Base-by-base conservation (phyloP, 1,140 invertebrate species). In the Zophobas morio region DNA sequence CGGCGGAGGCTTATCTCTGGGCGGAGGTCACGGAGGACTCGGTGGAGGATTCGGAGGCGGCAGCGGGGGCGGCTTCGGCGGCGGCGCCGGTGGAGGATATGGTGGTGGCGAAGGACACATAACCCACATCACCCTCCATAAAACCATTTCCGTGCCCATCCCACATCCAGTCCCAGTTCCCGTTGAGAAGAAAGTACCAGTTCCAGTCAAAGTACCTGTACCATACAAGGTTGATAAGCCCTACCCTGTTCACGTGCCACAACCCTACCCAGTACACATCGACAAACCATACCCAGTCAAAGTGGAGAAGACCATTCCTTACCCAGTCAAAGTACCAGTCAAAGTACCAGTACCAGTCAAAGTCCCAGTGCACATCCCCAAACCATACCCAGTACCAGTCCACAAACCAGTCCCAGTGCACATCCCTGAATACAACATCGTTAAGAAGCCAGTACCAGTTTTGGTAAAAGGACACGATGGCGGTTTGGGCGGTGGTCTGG, bases 361-460 rank as follows among this genome's bases (percentile, higher is more conserved):
- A 79, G 83, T 86, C 5, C 81, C 85, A 73, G 84, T 86, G 53
- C 85, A 82, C 47, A 82, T 86, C 1, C 85, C 87, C 6, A 85
- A 85, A 76, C 85, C 86, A 57, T 83, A 85, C 33, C 81, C 83
- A 42, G 84, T 86, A 5, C 82, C 80, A 76, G 82, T 84, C 2
- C 76, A 82, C 79, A 84, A 84, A 54, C 81, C 85, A 39, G 82
- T 86, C 8, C 82, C 85, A 84, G 84, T 88, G 80, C 74, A 87
- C 83, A 57, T 84, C 75, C 88, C 84, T 74, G 87, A 86, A 82
- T 71, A 86, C 80, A 83, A 89, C 8, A 87, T 89, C 75, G 85
- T 92, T 2, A 90, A 91, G 63, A 89, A 90, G 76, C 88, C 89
- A 40, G 89, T 90, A n/a, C 90, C 90, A n/a, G 88, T 91, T 32